phyloP scores from a whole-genome alignment of 2,113 vertebrate species.

The Paramormyrops kingsleyae region DNA sequence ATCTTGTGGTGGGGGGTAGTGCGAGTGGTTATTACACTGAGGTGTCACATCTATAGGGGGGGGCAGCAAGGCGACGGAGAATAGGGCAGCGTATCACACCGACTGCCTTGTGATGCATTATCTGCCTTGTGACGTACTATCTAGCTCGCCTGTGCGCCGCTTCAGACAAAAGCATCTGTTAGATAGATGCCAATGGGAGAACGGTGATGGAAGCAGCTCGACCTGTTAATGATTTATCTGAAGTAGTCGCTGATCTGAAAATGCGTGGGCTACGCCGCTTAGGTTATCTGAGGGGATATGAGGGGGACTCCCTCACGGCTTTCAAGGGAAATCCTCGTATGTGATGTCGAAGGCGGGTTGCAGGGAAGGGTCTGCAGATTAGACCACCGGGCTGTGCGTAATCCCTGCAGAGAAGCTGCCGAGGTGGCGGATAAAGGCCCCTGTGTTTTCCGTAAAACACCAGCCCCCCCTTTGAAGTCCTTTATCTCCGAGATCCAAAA shows the following conservation, averaged over 20 bases:
- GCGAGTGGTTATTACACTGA: constrained; percentile 5
- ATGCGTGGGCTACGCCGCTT: constrained; percentile 13
- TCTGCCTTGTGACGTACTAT: not conserved
- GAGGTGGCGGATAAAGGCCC: constrained; percentile 10
- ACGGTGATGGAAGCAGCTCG: constrained; percentile 11
- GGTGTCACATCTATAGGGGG: constrained; percentile 24
- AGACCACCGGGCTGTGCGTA: constrained; percentile 29
- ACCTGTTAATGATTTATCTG: constrained; percentile 40
- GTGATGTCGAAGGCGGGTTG: constrained; percentile 36
- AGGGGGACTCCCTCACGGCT: constrained; percentile 48
- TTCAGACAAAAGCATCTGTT: not conserved
- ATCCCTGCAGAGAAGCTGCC: constrained; percentile 24
- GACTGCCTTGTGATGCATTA: not conserved
- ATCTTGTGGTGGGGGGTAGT: not conserved
- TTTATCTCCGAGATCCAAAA: constrained; percentile 36
- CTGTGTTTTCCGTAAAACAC: constrained; percentile 17
- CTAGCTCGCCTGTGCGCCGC: not conserved
- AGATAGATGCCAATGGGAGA: constrained; percentile 35
- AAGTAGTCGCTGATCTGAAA: constrained; percentile 26
- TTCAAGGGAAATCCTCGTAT: constrained; percentile 38
- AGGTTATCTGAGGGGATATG: constrained; percentile 14
- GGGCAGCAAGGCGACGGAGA: not conserved
- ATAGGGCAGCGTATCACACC: not conserved
- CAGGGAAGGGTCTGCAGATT: constrained; percentile 6
- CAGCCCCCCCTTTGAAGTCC: constrained; percentile 32